Conservation (phyloP, 2,888 invertebrate species). For the Sinhomidia bicolor region DNA sequence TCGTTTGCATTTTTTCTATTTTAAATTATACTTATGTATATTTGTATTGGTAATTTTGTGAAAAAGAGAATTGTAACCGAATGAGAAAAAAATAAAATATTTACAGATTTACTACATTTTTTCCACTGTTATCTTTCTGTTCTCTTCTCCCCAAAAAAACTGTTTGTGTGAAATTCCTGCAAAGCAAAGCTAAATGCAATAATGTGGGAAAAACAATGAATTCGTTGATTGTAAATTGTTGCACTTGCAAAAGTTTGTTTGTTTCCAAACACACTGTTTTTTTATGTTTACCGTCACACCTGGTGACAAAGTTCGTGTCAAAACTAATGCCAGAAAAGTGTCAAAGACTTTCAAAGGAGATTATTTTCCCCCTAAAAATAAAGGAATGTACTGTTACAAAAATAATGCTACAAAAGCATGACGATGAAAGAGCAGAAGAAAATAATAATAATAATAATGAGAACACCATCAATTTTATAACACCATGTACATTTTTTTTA, state of each 20-base stretch:
- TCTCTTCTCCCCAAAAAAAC: too few species aligned
- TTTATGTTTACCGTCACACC: constrained; percentile 56
- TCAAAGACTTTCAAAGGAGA: constrained; percentile 52
- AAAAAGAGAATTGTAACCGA: background rate
- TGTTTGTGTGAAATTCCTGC: constrained; percentile 71
- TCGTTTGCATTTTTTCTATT: too few species aligned
- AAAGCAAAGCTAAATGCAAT: constrained; percentile 58
- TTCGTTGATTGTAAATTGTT: constrained; percentile 48
- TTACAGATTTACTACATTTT: background rate
- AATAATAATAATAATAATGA: background rate
- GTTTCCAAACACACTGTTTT: constrained; percentile 18
- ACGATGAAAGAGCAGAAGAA: background rate
- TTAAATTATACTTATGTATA: too few species aligned
- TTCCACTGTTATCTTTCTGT: too few species aligned
- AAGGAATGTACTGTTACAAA: too few species aligned
- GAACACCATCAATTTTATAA: too few species aligned
- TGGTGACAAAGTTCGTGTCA: constrained; percentile 67
- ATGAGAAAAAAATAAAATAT: background rate
- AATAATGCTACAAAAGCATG: constrained; percentile 5
- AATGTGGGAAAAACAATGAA: constrained; percentile 62
- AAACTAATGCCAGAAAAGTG: constrained; percentile 64
- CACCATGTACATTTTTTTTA: background rate
- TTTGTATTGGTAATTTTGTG: too few species aligned
- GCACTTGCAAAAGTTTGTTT: too few species aligned
- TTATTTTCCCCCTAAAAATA: too few species aligned